phyloP scores from a whole-genome alignment of 2,113 vertebrate genomes.

The Rissa tridactyla region DNA sequence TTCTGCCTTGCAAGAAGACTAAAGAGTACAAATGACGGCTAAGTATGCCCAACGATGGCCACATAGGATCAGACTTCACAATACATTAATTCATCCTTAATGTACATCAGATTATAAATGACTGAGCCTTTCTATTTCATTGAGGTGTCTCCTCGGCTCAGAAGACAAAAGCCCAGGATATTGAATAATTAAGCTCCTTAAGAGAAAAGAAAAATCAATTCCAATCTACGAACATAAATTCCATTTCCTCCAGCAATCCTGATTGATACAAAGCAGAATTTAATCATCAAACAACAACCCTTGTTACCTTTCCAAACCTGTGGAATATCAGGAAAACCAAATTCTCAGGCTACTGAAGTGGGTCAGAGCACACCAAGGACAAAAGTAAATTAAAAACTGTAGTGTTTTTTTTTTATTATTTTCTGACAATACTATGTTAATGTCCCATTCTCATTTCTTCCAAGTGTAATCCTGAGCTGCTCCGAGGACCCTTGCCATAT shows the following conservation, averaged over 20 bases:
- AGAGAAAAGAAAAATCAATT: conserved; percentile 44
- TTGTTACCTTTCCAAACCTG: neutral
- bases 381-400: neutral
- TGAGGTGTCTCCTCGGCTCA: neutral
- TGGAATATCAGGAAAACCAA: neutral
- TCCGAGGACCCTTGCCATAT: neutral
- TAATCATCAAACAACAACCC: neutral
- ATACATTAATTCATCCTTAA: neutral
- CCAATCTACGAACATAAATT: neutral
- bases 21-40: neutral
- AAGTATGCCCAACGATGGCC: neutral
- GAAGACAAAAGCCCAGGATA: neutral
- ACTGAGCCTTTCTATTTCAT: neutral
- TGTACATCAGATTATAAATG: neutral
- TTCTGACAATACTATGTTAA: neutral
- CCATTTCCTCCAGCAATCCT: neutral
- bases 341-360: neutral
- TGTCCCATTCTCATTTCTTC: neutral
- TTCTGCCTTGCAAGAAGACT: neutral
- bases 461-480: neutral
- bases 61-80: neutral
- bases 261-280: neutral
- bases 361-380: neutral
- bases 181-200: conserved; percentile 46
- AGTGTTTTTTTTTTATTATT: neutral